phyloP scores from a whole-genome alignment of 2,797 vertebrate genomes.

The Phrynocephalus vlangalii region DNA sequence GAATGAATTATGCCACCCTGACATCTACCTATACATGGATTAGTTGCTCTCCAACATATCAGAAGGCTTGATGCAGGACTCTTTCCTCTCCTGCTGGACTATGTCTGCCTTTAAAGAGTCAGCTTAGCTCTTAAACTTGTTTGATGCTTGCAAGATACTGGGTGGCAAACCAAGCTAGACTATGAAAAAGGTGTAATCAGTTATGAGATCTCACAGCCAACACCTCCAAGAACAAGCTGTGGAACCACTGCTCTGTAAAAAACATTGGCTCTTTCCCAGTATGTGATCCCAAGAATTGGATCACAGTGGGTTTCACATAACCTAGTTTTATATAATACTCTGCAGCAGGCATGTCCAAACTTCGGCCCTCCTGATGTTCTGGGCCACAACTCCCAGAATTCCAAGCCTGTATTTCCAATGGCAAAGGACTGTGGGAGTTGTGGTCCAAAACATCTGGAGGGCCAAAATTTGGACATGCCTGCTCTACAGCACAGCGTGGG shows the following conservation, averaged over 20 bases:
- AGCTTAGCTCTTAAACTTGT: not conserved
- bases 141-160: not conserved
- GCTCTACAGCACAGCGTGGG: not conserved
- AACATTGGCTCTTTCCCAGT: not conserved
- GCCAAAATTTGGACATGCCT: too few species aligned
- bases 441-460: too few species aligned
- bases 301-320: not conserved
- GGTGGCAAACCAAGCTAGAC: not conserved
- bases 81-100: not conserved
- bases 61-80: conserved; percentile 12
- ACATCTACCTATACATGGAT: not conserved
- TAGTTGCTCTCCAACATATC: not conserved
- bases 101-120: not conserved
- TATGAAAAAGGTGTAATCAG: not conserved
- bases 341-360: too few species aligned
- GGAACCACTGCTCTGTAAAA: not conserved
- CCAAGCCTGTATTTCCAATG: too few species aligned
- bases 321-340: not conserved
- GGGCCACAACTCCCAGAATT: too few species aligned
- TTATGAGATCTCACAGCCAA: not conserved
- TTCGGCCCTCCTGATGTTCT: too few species aligned
- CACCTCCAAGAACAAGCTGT: not conserved
- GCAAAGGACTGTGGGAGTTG: too few species aligned
- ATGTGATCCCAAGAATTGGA: not conserved
- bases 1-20: not conserved